Conservation (phyloP, 2,113 vertebrate species). For the Lipotes vexillifer region DNA sequence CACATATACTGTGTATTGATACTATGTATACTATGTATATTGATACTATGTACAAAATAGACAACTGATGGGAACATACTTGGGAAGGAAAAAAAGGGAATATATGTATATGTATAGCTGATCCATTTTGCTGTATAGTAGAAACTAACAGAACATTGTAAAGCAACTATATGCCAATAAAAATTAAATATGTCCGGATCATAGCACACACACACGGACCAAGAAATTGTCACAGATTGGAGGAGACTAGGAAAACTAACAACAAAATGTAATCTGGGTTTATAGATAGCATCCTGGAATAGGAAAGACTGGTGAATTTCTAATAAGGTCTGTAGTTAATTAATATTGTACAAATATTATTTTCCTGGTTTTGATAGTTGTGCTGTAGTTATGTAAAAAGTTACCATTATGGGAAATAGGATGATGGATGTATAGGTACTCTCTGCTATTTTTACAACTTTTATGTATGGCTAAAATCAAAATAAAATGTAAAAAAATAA, state of each 20-base stretch:
- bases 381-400: not conserved
- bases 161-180: too few species aligned
- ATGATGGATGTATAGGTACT: not conserved
- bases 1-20: too few species aligned
- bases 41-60: too few species aligned
- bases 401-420: not conserved
- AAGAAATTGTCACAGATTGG: not conserved
- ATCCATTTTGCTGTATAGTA: too few species aligned
- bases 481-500: not conserved
- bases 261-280: not conserved
- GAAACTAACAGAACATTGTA: too few species aligned
- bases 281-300: not conserved
- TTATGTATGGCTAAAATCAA: not conserved
- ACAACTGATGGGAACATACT: too few species aligned
- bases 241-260: not conserved
- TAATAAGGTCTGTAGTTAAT: not conserved
- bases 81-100: too few species aligned
- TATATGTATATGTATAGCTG: too few species aligned
- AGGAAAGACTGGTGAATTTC: not conserved
- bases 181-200: not conserved
- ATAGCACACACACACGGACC: not conserved
- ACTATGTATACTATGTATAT: too few species aligned
- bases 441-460: not conserved
- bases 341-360: not conserved
- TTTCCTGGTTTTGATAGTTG: not conserved